A percentile compares a stretch with the other conserved stretches of the same genome.
phyloP scores from a whole-genome alignment of 2,113 vertebrate genomes.

The Cynocephalus volans region DNA sequence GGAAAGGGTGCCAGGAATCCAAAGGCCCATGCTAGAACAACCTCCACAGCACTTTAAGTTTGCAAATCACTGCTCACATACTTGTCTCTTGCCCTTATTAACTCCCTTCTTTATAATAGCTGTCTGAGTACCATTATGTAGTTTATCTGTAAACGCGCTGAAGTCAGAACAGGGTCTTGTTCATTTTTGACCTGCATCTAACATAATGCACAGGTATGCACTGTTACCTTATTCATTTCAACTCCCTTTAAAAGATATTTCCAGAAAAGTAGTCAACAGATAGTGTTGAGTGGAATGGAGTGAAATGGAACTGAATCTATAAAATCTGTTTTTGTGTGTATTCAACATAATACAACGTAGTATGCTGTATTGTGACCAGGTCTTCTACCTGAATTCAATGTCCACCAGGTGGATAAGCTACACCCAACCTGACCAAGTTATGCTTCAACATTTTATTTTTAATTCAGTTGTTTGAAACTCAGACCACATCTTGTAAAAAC shows the following conservation, averaged over 20 bases:
- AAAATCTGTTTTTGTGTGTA: not conserved
- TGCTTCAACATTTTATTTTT: conserved; percentile 42
- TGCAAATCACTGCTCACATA: not conserved
- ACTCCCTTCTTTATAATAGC: not conserved
- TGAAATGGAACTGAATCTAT: not conserved
- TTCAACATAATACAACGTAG: not conserved
- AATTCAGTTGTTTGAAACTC: conserved; percentile 58
- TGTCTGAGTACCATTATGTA: not conserved
- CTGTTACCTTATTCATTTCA: not conserved
- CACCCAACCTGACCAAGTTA: not conserved
- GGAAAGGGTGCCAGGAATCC: not conserved
- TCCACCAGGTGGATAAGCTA: not conserved
- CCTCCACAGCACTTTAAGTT: not conserved
- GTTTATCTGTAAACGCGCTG: not conserved
- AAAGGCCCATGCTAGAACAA: not conserved
- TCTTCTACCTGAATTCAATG: not conserved
- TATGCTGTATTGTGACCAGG: not conserved
- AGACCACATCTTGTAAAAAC: conserved; percentile 6
- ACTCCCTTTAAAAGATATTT: not conserved
- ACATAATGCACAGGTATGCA: not conserved
- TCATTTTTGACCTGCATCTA: not conserved
- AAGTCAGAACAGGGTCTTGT: not conserved
- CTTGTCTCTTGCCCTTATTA: not conserved
- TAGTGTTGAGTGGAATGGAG: not conserved
- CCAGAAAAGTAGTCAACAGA: not conserved